phyloP scores from a whole-genome alignment of 2,888 invertebrate genomes.

The Hydrotaea cyrtoneurina region DNA sequence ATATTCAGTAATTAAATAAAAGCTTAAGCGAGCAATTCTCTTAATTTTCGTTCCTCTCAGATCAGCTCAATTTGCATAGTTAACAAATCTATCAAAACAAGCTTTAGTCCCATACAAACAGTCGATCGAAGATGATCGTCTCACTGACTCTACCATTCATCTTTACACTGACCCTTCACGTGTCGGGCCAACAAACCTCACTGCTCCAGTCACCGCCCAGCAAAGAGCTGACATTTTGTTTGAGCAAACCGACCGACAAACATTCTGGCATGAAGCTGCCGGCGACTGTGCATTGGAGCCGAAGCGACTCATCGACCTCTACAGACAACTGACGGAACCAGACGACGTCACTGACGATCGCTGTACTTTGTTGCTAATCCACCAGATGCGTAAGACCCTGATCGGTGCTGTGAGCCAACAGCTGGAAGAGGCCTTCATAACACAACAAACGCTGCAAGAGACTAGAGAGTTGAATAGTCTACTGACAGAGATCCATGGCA shows the following conservation, averaged over 20 bases:
- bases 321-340: constrained; percentile 21
- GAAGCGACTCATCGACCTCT: constrained; percentile 51
- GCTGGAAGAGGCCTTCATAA: constrained; percentile 63
- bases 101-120: background rate
- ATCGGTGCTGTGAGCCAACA: constrained; percentile 38
- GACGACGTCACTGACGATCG: constrained; percentile 41
- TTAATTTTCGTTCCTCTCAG: too few relatives aligned
- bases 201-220: background rate
- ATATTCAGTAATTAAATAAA: too few relatives aligned
- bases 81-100: too few relatives aligned
- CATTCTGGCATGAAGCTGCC: constrained; percentile 51
- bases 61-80: too few relatives aligned
- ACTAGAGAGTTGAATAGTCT: constrained; percentile 39
- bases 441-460: background rate
- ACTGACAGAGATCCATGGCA: constrained; percentile 37
- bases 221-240: constrained; percentile 55
- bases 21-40: too few relatives aligned
- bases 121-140: background rate
- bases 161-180: background rate
- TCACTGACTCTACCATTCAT: background rate
- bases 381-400: constrained; percentile 61
- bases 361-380: constrained; percentile 50
- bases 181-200: background rate
- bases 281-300: constrained; percentile 54
- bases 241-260: constrained; percentile 50